Conservation (phyloP, 2,888 invertebrate genomes). For the Empis livida region DNA sequence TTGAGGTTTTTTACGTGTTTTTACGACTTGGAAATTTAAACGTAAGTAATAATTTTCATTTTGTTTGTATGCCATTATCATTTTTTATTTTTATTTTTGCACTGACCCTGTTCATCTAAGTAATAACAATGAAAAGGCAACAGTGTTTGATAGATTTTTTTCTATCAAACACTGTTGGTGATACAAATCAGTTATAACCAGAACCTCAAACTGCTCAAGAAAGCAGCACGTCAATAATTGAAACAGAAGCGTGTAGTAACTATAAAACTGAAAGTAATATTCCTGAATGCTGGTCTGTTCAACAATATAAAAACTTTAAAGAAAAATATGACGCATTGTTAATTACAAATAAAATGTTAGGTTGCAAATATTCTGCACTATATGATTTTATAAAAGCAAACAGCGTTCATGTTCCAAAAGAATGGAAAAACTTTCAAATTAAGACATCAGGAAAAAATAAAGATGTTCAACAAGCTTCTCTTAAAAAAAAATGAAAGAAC, state of each 20-base stretch:
- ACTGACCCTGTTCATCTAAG: too few relatives aligned
- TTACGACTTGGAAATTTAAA: neutral
- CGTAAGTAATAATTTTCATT: neutral
- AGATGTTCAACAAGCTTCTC: neutral
- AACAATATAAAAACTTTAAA: neutral
- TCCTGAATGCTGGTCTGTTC: neutral
- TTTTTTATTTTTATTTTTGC: too few relatives aligned
- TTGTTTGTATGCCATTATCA: too few relatives aligned
- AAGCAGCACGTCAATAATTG: too few relatives aligned
- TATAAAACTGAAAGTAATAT: neutral
- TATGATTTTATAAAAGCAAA: neutral
- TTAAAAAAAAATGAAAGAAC: neutral
- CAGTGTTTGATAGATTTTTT: too few relatives aligned
- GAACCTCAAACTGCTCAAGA: too few relatives aligned
- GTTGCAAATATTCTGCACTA: too few relatives aligned
- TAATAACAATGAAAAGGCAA: too few relatives aligned
- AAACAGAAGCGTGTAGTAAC: too few relatives aligned
- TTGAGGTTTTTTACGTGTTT: neutral
- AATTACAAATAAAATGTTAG: neutral
- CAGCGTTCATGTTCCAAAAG: neutral
- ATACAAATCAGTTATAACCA: too few relatives aligned
- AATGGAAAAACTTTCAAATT: neutral
- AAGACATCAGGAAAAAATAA: neutral
- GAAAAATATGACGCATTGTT: neutral
- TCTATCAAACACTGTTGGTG: too few relatives aligned